phyloP scores from a whole-genome alignment of 92 coral and sea anemone species.

The Montipora capitata region DNA sequence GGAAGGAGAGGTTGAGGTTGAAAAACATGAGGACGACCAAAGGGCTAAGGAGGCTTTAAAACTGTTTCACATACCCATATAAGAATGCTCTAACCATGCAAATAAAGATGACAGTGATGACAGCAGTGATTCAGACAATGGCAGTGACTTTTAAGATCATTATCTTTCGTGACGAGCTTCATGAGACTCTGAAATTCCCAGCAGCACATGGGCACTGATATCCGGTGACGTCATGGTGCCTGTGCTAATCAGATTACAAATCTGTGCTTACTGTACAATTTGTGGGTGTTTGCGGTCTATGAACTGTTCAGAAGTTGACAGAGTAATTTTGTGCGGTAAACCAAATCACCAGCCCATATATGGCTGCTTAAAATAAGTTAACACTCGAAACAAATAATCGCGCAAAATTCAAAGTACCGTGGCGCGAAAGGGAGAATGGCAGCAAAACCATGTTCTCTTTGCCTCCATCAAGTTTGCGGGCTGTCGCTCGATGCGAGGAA shows the following conservation, averaged over 20 bases:
- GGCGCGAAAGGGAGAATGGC: neutral
- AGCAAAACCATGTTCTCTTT: neutral
- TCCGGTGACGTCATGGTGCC: neutral
- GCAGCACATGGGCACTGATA: neutral
- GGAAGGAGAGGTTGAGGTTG: constrained; percentile 6
- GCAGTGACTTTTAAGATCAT: constrained; percentile 14
- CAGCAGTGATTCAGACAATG: constrained; percentile 31
- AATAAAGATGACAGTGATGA: constrained; percentile 6
- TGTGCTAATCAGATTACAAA: constrained; percentile 3
- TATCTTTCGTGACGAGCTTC: neutral
- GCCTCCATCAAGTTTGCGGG: constrained; percentile 10
- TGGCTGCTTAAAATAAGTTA: constrained; percentile 8
- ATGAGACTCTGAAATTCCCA: neutral
- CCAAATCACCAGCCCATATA: constrained; percentile 12
- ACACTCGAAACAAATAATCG: neutral
- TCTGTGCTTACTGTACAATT: neutral
- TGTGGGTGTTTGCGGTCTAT: neutral
- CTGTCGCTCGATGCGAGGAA: constrained; percentile 3
- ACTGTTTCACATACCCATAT: neutral
- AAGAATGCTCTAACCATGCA: neutral
- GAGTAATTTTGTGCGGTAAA: neutral
- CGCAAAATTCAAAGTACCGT: constrained; percentile 10
- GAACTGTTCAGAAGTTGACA: neutral
- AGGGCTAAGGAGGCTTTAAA: constrained; percentile 5
- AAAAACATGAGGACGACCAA: neutral